Base-by-base conservation (phyloP, 2,113 vertebrate species). In the Brachirus orientalis region DNA sequence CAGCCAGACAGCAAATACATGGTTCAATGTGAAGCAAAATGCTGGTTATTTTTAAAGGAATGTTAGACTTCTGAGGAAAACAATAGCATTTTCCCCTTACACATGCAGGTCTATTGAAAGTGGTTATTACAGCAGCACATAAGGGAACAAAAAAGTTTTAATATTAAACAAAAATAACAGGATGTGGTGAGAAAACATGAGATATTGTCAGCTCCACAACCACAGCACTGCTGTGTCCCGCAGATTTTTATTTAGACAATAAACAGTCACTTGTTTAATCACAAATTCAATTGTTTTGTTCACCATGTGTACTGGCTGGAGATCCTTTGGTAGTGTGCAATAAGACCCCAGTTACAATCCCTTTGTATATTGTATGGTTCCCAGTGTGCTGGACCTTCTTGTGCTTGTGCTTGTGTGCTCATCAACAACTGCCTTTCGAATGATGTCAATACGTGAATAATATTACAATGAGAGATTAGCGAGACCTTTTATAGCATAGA, bases 101-200 rank as follows among this genome's bases (percentile, higher is more conserved):
- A 6, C 6, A 28, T 6, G 3, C 5, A 5, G 66, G 58, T 63
- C 60, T 53, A 59, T 60, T 76, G 62, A 63, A 18, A 59, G 63
- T 4, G 3, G 19, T 56, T 50, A 78, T 50, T n/a, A 3, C 41
- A 60, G 51, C 36, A 75, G 45, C 20, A 13, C 53, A 35, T 47
- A 20, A 56, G 45, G 66, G 57, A 65, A 55, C 55, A 55, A 50
- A 28, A 20, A 53, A 55, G 3, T 28, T 28, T 28, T 28, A 59
- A 53, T 63, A 59, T 65, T 17, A 8, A 71, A 55, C 56, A 63
- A 69, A 75, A 73, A 73, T 61, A 69, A 56, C 48, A 57, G 71
- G 69, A 77, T 71, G 77, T 63, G 54, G 48, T 36, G 46, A 63
- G 62, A 75, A 51, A 62, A 75, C 19, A 18, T 36, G 17, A 65